Evolutionary conservation across 2,113 vertebrate genomes (phyloP).

Genomic region (Pangasianodon gigas): DNA sequence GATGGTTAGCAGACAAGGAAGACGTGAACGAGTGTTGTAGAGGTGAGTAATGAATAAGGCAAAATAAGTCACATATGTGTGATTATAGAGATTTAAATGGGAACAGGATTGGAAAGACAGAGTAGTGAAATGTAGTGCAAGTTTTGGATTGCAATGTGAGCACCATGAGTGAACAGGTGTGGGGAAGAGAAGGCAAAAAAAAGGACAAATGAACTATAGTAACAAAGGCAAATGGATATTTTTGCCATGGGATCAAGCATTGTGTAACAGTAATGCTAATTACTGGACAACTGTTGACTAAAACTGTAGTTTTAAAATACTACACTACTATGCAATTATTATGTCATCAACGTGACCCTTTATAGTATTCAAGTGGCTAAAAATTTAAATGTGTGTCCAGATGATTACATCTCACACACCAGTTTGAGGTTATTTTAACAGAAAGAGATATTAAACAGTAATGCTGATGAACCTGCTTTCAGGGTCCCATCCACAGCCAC

Average conservation of each 20-base stretch:
- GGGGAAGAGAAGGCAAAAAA: constrained; percentile 24
- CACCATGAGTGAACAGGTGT: constrained; percentile 2
- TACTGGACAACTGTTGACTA: background rate
- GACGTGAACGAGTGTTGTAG: background rate
- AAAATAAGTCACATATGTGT: background rate
- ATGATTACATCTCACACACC: constrained; percentile 8
- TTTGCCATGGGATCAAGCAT: background rate
- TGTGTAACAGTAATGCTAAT: background rate
- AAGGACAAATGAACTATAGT: constrained; percentile 40
- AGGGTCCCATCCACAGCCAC: background rate
- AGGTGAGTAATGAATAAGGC: background rate
- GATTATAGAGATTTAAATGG: constrained; percentile 12
- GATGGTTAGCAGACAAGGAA: constrained; percentile 1
- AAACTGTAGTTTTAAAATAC: background rate
- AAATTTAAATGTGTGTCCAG: background rate
- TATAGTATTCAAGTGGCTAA: background rate
- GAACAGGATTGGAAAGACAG: background rate
- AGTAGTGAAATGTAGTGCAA: background rate
- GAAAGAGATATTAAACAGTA: background rate
- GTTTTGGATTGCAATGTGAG: background rate
- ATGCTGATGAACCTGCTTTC: background rate
- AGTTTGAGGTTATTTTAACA: background rate
- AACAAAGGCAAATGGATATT: constrained; percentile 37
- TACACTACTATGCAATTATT: background rate
- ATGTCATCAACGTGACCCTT: background rate